Evolutionary conservation across 1,140 invertebrate genomes (phyloP).

Genomic region (Nixonia krombeini): DNA sequence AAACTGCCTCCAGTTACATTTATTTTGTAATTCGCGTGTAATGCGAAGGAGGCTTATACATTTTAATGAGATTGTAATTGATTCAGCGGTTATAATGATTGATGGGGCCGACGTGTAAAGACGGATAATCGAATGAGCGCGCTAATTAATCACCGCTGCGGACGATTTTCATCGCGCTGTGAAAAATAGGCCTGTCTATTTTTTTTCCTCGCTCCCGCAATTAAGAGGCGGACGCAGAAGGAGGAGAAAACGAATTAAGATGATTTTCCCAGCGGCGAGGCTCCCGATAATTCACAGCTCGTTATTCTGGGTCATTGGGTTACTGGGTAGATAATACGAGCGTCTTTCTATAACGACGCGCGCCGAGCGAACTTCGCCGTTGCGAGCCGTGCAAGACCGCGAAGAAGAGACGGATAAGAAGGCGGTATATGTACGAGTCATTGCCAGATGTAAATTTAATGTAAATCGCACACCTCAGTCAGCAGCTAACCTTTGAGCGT

Average conservation of each 20-base stretch:
- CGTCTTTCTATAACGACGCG: slow-evolving; percentile 23
- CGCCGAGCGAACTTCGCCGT: slow-evolving; percentile 16
- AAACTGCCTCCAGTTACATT: too few relatives aligned
- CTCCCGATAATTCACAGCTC: slow-evolving; percentile 22
- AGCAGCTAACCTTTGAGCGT: slow-evolving; percentile 35
- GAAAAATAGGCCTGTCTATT: background rate
- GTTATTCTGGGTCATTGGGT: slow-evolving; percentile 48
- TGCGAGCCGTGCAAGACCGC: background rate
- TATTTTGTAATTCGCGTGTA: too few relatives aligned
- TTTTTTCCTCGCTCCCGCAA: too few relatives aligned
- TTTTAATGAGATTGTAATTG: too few relatives aligned
- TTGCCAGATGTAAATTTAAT: slow-evolving; percentile 31
- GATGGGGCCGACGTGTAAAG: too few relatives aligned
- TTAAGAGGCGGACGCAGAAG: slow-evolving; percentile 4
- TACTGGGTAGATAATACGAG: slow-evolving; percentile 34
- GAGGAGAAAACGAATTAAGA: slow-evolving; percentile 34
- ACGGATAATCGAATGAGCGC: too few relatives aligned
- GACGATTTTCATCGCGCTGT: too few relatives aligned
- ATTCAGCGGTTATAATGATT: too few relatives aligned
- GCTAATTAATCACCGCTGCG: too few relatives aligned
- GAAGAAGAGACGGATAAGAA: slow-evolving; percentile 2
- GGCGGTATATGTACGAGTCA: slow-evolving; percentile 11
- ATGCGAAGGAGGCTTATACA: too few relatives aligned
- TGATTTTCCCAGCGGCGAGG: slow-evolving; percentile 43
- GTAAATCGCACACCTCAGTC: slow-evolving; percentile 39